These are phyloP conservation scores for Rhamnusium bicolor DNA, from an alignment of 2,888 invertebrate species.

Conservation along the genomic window DNA sequence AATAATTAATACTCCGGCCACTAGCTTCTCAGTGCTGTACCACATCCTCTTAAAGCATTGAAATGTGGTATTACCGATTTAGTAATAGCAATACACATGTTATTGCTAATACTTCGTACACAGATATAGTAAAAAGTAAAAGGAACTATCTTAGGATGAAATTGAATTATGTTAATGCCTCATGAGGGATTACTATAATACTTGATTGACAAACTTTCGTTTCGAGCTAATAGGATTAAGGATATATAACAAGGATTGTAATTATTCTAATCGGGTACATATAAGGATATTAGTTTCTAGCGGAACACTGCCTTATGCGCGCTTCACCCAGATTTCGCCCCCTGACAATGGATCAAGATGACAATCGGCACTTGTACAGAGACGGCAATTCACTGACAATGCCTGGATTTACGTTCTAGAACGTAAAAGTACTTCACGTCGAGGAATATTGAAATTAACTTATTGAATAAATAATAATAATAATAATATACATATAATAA, in stretches of 20 bases:
- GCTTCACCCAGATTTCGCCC: constrained; percentile 9
- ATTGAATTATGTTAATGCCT: background rate
- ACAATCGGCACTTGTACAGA: background rate
- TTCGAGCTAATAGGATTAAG: constrained; percentile 24
- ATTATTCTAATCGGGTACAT: constrained; percentile 11
- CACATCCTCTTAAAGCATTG: background rate
- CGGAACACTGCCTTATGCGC: background rate
- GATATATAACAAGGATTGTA: constrained; percentile 12
- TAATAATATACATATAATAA: too few species aligned
- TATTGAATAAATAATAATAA: too few species aligned
- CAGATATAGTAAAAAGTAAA: constrained; percentile 6
- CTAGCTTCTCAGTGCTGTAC: background rate
- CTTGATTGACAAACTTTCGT: constrained; percentile 28
- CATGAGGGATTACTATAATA: constrained; percentile 9
- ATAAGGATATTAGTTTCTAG: constrained; percentile 5
- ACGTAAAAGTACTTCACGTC: too few species aligned
- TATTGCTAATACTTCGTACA: constrained; percentile 4
- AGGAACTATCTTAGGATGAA: background rate
- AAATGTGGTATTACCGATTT: background rate
- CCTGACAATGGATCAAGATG: background rate
- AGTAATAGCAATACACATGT: constrained; percentile 1
- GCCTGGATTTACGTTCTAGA: too few species aligned
- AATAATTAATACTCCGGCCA: too few species aligned
- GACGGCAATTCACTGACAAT: too few species aligned
- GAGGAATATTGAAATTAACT: too few species aligned